phyloP scores from a whole-genome alignment of 2,113 vertebrate genomes.

The Platycercus adscitus region DNA sequence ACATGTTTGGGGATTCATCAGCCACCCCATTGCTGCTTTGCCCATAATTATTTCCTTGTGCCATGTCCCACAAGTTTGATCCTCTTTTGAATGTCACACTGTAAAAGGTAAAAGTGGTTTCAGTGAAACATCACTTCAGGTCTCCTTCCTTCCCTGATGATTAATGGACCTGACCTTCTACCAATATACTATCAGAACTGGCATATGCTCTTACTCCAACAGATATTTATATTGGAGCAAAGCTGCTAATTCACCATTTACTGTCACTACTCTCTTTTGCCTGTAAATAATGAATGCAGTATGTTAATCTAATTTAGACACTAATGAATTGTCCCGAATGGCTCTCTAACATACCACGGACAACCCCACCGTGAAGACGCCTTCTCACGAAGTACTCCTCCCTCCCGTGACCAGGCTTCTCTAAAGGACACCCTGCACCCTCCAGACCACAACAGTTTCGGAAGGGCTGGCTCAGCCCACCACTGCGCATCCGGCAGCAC shows the following conservation, averaged over 20 bases:
- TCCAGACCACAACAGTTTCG: neutral
- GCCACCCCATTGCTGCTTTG: slow-evolving; percentile 93
- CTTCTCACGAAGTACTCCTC: neutral
- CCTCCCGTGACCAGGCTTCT: neutral
- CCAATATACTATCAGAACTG: neutral
- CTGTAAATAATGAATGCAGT: neutral
- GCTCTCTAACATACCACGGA: neutral
- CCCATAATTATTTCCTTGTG: slow-evolving; percentile 92
- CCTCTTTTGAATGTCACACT: slow-evolving; percentile 60
- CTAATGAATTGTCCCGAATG: slow-evolving; percentile 2
- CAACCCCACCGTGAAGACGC: neutral
- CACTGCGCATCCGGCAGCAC: neutral
- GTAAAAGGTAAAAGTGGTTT: slow-evolving; percentile 57
- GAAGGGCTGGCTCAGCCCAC: neutral
- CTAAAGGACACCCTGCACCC: neutral
- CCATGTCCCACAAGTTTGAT: slow-evolving; percentile 85
- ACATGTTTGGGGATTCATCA: slow-evolving; percentile 96
- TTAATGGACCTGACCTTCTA: neutral
- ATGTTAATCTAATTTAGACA: neutral
- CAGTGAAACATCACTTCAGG: neutral
- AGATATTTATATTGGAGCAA: neutral
- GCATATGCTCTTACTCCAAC: neutral
- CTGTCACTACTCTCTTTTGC: neutral
- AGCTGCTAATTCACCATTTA: neutral
- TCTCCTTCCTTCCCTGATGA: neutral